Conservation (phyloP, 2,797 vertebrate species). For the Pangasius krempfi region DNA sequence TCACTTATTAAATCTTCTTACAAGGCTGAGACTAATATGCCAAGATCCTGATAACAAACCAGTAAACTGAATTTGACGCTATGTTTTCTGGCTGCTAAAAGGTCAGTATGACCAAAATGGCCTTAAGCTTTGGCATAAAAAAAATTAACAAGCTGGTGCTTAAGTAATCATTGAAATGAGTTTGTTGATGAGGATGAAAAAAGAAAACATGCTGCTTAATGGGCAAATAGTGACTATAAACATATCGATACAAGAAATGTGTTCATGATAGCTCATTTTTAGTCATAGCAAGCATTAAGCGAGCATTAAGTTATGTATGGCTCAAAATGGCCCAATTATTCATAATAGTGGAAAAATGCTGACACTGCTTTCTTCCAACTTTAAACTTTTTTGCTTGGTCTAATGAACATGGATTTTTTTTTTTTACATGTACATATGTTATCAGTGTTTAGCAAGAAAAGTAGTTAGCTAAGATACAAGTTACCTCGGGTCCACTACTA, state of each 20-base stretch:
- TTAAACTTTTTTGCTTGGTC: not conserved
- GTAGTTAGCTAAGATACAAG: not conserved
- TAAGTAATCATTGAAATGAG: constrained; percentile 14
- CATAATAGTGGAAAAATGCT: not conserved
- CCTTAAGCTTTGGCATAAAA: constrained; percentile 35
- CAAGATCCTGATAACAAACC: constrained; percentile 19
- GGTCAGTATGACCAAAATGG: constrained; percentile 37
- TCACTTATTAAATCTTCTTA: constrained; percentile 21
- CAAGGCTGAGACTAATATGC: constrained; percentile 6
- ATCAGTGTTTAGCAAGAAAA: not conserved
- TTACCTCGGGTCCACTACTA: not conserved
- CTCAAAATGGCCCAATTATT: not conserved
- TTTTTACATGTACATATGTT: not conserved
- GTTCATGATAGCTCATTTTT: constrained; percentile 12
- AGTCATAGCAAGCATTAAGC: not conserved
- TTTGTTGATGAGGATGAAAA: constrained; percentile 6
- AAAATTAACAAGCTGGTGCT: constrained; percentile 62
- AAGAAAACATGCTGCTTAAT: not conserved
- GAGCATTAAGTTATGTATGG: not conserved
- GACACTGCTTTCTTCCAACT: not conserved
- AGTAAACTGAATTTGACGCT: constrained; percentile 13
- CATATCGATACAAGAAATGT: constrained; percentile 27
- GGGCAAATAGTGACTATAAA: constrained; percentile 9
- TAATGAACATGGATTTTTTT: not conserved
- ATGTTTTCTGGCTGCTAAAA: constrained; percentile 49